phyloP scores from a whole-genome alignment of 2,888 invertebrate genomes.

The Digitonthophagus gazella region DNA sequence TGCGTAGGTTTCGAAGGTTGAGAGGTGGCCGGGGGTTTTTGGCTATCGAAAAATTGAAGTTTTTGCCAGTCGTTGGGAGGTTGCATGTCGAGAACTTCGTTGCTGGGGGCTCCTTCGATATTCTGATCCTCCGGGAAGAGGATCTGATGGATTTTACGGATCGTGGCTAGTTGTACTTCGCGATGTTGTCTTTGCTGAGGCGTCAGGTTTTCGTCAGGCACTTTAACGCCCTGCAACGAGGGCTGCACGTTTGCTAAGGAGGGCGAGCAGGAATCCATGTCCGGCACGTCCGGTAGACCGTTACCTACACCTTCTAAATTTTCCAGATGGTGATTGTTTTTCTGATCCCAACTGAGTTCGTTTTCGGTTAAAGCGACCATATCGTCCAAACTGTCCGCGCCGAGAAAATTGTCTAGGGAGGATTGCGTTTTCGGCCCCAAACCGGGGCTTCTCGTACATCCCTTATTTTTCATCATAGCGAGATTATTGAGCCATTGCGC shows the following conservation, averaged over 20 bases:
- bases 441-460: conserved; percentile 57
- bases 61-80: conserved; percentile 77
- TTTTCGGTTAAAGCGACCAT: conserved; percentile 48
- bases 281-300: conserved; percentile 49
- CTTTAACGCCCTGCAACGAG: conserved; percentile 75
- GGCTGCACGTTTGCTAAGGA: conserved; percentile 57
- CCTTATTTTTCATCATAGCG: conserved; percentile 72
- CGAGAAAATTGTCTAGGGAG: conserved; percentile 48
- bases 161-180: conserved; percentile 87
- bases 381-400: conserved; percentile 51
- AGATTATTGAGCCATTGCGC: conserved; percentile 78
- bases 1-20: conserved; percentile 29
- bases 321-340: conserved; percentile 48
- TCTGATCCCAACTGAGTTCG: conserved; percentile 56
- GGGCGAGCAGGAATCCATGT: conserved; percentile 55
- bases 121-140: conserved; percentile 77
- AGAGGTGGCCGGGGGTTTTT: conserved; percentile 45
- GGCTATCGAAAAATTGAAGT: conserved; percentile 77
- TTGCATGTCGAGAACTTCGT: conserved; percentile 25
- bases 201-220: conserved; percentile 93
- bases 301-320: conserved; percentile 49
- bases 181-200: conserved; percentile 93
- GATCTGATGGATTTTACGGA: conserved; percentile 90
- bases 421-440: conserved; percentile 52
- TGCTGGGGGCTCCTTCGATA: conserved; percentile 38